Evolutionary conservation across 2,888 invertebrate genomes (phyloP).

Genomic region (Leptopilina myrica): DNA sequence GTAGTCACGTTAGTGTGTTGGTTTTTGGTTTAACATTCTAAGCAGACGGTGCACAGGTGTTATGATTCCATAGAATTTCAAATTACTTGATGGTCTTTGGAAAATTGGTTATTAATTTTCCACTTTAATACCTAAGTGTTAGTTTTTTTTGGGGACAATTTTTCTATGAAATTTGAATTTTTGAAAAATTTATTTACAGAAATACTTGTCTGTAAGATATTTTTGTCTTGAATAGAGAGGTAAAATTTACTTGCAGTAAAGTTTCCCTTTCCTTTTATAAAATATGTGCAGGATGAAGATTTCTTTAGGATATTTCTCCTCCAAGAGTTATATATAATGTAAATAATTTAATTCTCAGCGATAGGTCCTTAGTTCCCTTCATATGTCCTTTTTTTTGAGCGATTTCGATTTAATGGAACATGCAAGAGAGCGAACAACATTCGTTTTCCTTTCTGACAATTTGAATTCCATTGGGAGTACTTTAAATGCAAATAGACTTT

Average conservation of each 20-base stretch:
- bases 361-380: not conserved
- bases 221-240: too few species aligned
- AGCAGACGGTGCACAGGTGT: conserved; percentile 6
- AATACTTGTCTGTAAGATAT: too few species aligned
- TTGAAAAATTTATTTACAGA: too few species aligned
- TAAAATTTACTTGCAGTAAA: too few species aligned
- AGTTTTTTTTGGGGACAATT: too few species aligned
- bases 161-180: too few species aligned
- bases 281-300: too few species aligned
- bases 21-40: conserved; percentile 1
- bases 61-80: conserved; percentile 4
- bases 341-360: not conserved
- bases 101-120: not conserved
- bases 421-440: not conserved
- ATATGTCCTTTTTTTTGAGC: not conserved
- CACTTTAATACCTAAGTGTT: too few species aligned
- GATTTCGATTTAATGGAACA: conserved; percentile 1
- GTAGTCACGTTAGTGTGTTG: not conserved
- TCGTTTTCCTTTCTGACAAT: conserved; percentile 4
- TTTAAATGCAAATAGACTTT: conserved; percentile 24
- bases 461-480: conserved; percentile 11
- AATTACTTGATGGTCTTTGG: not conserved
- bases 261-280: too few species aligned
- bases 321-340: not conserved
- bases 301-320: too few species aligned